These are phyloP conservation scores for Helogale parvula DNA, from an alignment of 2,113 vertebrate genomes.

Conservation along the genomic window DNA sequence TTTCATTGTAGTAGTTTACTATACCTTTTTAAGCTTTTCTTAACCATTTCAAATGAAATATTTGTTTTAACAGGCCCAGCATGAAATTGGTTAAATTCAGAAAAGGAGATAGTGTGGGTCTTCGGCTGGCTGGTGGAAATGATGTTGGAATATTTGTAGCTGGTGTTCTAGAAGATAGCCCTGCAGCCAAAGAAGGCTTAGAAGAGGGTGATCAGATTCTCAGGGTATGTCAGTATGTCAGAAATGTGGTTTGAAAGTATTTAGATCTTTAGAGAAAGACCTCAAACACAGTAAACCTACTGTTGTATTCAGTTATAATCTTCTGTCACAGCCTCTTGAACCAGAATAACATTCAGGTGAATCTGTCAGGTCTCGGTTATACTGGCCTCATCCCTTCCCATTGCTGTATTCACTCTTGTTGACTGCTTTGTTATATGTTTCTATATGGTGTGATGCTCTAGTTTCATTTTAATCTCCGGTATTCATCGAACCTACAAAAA, in stretches of 20 bases:
- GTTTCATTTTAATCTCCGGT: not conserved
- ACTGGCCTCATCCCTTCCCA: not conserved
- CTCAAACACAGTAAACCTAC: not conserved
- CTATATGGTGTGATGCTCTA: not conserved
- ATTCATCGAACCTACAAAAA: not conserved
- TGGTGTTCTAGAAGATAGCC: slow-evolving; percentile 97
- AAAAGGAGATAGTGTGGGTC: slow-evolving; percentile 98
- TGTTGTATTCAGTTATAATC: not conserved
- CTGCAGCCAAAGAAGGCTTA: slow-evolving; percentile 98
- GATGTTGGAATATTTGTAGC: slow-evolving; percentile 99
- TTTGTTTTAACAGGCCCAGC: slow-evolving; percentile 91
- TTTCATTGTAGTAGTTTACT: slow-evolving; percentile 9
- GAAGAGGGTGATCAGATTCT: slow-evolving; percentile 99
- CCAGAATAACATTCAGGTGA: not conserved
- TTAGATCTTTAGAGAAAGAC: not conserved
- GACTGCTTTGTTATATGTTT: not conserved
- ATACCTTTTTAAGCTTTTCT: not conserved
- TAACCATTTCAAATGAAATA: slow-evolving; percentile 61
- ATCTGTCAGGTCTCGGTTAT: not conserved
- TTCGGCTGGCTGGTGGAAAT: slow-evolving; percentile 98
- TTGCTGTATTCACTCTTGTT: not conserved
- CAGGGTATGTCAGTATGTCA: slow-evolving; percentile 90
- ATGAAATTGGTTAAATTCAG: slow-evolving; percentile 99
- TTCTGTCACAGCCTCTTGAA: not conserved
- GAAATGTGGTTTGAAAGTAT: not conserved